Evolutionary conservation across 2,888 invertebrate genomes (phyloP).

Genomic region (Polyploca ridens): DNA sequence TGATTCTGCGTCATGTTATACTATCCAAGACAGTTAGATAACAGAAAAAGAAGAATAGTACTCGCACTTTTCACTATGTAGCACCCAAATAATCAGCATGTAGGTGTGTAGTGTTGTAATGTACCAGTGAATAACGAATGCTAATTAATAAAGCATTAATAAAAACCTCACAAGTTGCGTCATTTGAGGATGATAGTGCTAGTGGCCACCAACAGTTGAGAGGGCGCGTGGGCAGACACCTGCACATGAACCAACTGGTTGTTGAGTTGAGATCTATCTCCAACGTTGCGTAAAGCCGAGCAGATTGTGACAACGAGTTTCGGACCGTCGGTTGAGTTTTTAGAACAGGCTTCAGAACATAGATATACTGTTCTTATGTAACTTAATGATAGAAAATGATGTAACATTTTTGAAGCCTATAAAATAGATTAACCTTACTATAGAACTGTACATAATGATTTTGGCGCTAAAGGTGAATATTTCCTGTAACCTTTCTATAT

Average conservation of each 20-base stretch:
- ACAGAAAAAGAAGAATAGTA: neutral
- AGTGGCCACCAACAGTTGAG: slow-evolving; percentile 30
- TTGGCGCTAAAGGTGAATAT: too few relatives aligned
- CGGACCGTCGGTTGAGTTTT: neutral
- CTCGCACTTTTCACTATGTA: neutral
- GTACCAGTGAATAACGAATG: slow-evolving; percentile 53
- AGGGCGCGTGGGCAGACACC: slow-evolving; percentile 60
- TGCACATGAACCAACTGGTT: slow-evolving; percentile 18
- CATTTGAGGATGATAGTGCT: slow-evolving; percentile 39
- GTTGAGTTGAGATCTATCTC: neutral
- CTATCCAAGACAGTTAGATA: neutral
- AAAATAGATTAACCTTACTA: too few relatives aligned
- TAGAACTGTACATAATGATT: too few relatives aligned
- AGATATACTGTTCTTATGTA: too few relatives aligned
- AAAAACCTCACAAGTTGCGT: slow-evolving; percentile 41
- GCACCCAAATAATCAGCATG: slow-evolving; percentile 15
- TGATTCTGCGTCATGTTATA: too few relatives aligned
- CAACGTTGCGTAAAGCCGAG: slow-evolving; percentile 51
- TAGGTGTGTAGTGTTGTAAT: slow-evolving; percentile 40
- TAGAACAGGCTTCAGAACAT: neutral
- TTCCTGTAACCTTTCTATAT: neutral
- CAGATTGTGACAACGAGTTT: slow-evolving; percentile 42
- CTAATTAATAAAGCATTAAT: slow-evolving; percentile 61
- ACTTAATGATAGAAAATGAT: too few relatives aligned
- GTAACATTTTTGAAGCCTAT: too few relatives aligned